Conservation (phyloP, 2,888 invertebrate species). For the Limnephilus lunatus region DNA sequence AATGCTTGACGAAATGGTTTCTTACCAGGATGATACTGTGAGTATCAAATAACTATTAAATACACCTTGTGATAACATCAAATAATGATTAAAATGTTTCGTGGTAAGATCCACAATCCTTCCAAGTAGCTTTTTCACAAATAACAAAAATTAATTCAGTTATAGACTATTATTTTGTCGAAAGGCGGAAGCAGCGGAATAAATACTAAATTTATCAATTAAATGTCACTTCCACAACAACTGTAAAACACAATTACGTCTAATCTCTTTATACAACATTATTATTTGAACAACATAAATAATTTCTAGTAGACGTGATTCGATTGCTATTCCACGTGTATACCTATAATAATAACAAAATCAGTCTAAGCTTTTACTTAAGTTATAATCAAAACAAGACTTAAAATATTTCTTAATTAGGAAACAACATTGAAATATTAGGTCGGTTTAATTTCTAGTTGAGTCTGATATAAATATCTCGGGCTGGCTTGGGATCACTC, state of each 20-base stretch:
- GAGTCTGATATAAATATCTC: conserved; percentile 11
- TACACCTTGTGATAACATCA: too few species aligned
- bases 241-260: not conserved
- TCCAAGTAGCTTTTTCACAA: not conserved
- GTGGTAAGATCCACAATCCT: not conserved
- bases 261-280: not conserved
- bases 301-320: not conserved
- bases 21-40: not conserved
- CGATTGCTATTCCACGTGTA: not conserved
- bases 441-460: conserved; percentile 31
- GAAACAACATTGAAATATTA: conserved; percentile 35
- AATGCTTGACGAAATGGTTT: not conserved
- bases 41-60: not conserved
- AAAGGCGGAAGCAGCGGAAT: not conserved
- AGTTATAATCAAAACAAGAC: conserved; percentile 11
- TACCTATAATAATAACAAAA: not conserved
- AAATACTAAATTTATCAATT: not conserved
- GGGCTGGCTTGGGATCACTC: conserved; percentile 11
- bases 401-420: conserved; percentile 26
- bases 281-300: not conserved
- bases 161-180: not conserved
- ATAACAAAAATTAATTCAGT: not conserved
- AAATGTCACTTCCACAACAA: not conserved
- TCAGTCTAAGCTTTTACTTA: not conserved
- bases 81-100: too few species aligned